These are phyloP conservation scores for Ophiodon elongatus DNA, from an alignment of 2,113 vertebrate genomes.

Conservation along the genomic window DNA sequence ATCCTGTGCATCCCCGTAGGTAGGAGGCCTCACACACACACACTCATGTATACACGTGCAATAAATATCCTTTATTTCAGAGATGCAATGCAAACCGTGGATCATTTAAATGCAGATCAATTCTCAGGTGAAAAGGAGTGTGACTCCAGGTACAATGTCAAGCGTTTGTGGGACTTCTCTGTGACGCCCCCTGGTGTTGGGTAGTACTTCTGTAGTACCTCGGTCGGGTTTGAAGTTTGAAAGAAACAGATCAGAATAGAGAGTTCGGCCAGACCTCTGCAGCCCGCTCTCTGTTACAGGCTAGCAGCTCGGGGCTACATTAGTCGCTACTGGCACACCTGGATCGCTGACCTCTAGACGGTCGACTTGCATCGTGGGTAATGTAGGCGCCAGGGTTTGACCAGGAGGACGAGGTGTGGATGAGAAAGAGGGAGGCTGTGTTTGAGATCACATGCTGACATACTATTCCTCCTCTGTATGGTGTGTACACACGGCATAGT, in stretches of 20 bases:
- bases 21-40: constrained; percentile 74
- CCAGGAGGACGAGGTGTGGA: not conserved
- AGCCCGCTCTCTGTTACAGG: not conserved
- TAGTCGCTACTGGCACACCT: not conserved
- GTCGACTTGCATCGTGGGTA: not conserved
- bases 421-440: not conserved
- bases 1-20: constrained; percentile 96
- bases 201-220: not conserved
- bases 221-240: not conserved
- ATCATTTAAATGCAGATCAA: too few relatives aligned
- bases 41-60: too few relatives aligned
- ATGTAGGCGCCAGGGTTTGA: not conserved
- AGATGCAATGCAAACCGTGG: not conserved
- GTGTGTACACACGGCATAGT: too few relatives aligned
- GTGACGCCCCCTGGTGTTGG: not conserved
- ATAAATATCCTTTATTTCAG: not conserved
- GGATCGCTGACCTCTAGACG: not conserved
- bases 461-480: not conserved
- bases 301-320: not conserved
- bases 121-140: not conserved
- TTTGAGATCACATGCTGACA: not conserved
- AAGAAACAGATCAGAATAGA: not conserved
- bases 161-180: not conserved
- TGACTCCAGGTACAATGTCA: not conserved
- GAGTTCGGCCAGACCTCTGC: not conserved